A percentile compares a stretch with the other conserved stretches of the same genome.
Evolutionary conservation across 2,113 vertebrate genomes (phyloP).

Genomic region (Podarcis cretensis): DNA sequence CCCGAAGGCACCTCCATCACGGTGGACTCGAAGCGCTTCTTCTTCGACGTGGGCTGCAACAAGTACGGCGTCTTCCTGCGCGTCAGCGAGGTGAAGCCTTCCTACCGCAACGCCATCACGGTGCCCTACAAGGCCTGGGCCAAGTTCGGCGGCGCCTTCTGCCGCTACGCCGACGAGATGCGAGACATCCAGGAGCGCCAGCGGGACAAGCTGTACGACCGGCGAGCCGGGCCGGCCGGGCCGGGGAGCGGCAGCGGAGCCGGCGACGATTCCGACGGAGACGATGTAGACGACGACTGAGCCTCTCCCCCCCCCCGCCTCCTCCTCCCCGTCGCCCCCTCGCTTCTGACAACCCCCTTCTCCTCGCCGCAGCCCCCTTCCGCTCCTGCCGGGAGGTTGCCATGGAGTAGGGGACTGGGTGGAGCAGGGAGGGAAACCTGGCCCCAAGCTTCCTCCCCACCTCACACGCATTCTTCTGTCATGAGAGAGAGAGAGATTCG

Average conservation of each 20-base stretch:
- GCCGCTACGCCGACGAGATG: constrained; percentile 96
- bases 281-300: constrained; percentile 95
- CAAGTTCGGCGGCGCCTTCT: constrained; percentile 95
- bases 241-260: constrained; percentile 69
- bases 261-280: constrained; percentile 91
- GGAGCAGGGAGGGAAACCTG: neutral
- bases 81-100: constrained; percentile 96
- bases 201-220: constrained; percentile 91
- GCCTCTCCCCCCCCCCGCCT: neutral
- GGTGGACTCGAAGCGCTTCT: constrained; percentile 96
- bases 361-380: neutral
- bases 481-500: neutral
- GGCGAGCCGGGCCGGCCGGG: constrained; percentile 67
- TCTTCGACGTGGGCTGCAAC: constrained; percentile 97
- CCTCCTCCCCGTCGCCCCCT: neutral
- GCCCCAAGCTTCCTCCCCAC: neutral
- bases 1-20: constrained; percentile 96
- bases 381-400: neutral
- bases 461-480: neutral
- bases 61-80: constrained; percentile 97
- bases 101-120: constrained; percentile 97
- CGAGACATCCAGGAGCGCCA: constrained; percentile 96
- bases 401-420: neutral
- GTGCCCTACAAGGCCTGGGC: constrained; percentile 96
- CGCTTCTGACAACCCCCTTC: neutral